Evolutionary conservation across 2,797 vertebrate species (phyloP).

Genomic region (Phoebastria nigripes): DNA sequence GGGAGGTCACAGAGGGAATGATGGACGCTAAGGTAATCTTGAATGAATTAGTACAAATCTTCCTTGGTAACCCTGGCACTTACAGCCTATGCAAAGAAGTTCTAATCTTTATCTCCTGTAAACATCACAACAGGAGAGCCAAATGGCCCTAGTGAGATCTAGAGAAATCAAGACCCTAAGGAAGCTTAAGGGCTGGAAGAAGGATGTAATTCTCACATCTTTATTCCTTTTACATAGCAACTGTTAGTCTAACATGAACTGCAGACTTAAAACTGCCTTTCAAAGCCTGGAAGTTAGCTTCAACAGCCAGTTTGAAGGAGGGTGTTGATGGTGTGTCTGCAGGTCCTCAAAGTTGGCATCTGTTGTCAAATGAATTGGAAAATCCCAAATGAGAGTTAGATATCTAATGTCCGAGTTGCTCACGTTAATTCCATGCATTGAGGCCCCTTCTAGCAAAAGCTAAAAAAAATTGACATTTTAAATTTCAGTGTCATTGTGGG

Average conservation of each 20-base stretch:
- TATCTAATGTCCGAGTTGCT: background rate
- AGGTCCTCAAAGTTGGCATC: background rate
- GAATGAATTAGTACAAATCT: background rate
- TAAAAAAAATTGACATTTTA: background rate
- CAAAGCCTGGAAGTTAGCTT: background rate
- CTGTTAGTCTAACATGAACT: background rate
- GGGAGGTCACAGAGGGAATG: constrained; percentile 96
- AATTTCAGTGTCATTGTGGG: background rate
- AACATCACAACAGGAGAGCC: background rate
- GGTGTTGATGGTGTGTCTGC: background rate
- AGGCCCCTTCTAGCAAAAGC: background rate
- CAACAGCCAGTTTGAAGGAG: background rate
- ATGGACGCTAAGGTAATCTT: constrained; percentile 93
- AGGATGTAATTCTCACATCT: rapidly evolving
- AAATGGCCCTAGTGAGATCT: background rate
- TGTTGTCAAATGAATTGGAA: background rate
- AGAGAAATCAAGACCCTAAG: background rate
- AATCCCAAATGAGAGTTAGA: background rate
- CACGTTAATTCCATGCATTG: background rate
- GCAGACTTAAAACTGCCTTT: background rate
- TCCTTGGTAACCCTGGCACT: background rate
- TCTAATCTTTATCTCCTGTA: background rate
- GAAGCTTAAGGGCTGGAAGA: background rate
- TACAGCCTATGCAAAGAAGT: background rate
- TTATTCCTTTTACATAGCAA: background rate